A percentile compares a stretch with the other conserved stretches of the same genome.
phyloP scores from a whole-genome alignment of 1,140 invertebrate species.

The Patella vulgata region DNA sequence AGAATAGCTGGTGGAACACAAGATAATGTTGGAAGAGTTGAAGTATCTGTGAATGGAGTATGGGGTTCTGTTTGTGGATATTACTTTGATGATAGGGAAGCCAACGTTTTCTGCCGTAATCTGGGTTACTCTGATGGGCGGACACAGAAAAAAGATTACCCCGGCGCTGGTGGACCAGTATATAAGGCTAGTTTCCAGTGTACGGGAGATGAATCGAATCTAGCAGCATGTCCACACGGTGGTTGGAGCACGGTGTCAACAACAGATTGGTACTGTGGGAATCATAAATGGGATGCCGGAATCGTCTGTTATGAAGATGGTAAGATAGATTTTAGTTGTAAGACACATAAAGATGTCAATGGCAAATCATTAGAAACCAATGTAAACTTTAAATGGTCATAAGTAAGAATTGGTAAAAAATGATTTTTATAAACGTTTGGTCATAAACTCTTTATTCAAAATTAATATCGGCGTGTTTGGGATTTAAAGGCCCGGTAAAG shows the following conservation, averaged over 20 bases:
- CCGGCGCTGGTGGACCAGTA: constrained; percentile 34
- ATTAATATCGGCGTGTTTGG: no score
- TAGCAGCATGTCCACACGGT: constrained; percentile 46
- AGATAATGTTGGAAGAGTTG: constrained; percentile 29
- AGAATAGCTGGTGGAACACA: constrained; percentile 21
- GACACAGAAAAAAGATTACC: constrained; percentile 25
- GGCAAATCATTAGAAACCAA: no score
- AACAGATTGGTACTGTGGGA: constrained; percentile 23
- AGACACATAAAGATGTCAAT: no score
- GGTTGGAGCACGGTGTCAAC: constrained; percentile 41
- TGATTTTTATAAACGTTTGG: no score
- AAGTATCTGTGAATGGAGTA: constrained; percentile 31
- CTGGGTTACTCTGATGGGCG: constrained; percentile 28
- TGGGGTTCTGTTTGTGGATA: constrained; percentile 38
- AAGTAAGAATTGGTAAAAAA: no score
- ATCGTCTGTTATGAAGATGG: constrained; percentile 45
- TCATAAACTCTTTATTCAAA: no score
- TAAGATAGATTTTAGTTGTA: no score
- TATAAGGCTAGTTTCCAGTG: constrained; percentile 40
- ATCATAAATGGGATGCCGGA: constrained; percentile 37
- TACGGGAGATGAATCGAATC: constrained; percentile 41
- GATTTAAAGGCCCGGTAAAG: no score
- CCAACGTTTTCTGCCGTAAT: constrained; percentile 30
- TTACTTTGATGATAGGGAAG: constrained; percentile 34
- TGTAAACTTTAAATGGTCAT: no score